These are phyloP conservation scores for Onychostoma macrolepis DNA, from an alignment of 2,113 vertebrate genomes.

Conservation along the genomic window DNA sequence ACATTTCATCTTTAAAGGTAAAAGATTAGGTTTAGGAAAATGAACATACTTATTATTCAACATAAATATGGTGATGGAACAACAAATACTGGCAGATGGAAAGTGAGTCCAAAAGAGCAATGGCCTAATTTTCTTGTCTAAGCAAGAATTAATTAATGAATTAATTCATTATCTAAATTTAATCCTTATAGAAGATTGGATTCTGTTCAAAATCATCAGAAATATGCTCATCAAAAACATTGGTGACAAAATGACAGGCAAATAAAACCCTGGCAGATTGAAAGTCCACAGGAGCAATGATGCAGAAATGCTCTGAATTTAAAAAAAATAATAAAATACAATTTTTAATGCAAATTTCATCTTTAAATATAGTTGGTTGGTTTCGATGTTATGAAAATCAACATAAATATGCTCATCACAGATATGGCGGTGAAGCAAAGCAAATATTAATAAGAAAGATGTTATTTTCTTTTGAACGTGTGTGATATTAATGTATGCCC, in stretches of 20 bases:
- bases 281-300: neutral
- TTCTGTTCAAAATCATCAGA: neutral
- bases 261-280: neutral
- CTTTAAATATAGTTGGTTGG: conserved; percentile 3
- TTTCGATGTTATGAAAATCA: conserved; percentile 20
- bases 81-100: neutral
- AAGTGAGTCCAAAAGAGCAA: neutral
- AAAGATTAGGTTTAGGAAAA: neutral
- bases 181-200: neutral
- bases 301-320: neutral
- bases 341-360: conserved; percentile 1
- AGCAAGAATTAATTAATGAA: neutral
- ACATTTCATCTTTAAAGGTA: neutral
- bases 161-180: neutral
- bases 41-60: neutral
- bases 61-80: neutral
- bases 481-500: conserved; percentile 46
- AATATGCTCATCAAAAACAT: neutral
- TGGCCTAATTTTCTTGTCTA: neutral
- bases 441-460: conserved; percentile 52
- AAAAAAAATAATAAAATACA: neutral
- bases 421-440: conserved; percentile 35
- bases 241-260: neutral
- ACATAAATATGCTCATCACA: conserved; percentile 17
- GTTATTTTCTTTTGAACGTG: conserved; percentile 41